Percentiles rank a stretch among this genome's conserved stretches.
phyloP scores from a whole-genome alignment of 2,888 invertebrate species.

The Marasmarcha lunaedactyla region DNA sequence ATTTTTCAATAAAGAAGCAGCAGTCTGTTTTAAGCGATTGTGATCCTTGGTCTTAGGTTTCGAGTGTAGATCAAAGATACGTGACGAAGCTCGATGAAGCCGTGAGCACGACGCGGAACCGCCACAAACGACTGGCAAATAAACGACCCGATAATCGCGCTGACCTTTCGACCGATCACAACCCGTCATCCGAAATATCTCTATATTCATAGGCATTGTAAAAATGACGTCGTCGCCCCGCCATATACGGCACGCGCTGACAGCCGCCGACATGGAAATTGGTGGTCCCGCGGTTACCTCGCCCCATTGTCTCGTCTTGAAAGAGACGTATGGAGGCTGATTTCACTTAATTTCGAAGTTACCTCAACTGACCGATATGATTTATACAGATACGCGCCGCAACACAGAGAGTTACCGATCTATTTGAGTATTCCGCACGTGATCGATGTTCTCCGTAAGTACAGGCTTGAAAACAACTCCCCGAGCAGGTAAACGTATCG shows the following conservation, averaged over 20 bases:
- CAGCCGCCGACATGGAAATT: conserved; percentile 45
- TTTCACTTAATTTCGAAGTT: conserved; percentile 30
- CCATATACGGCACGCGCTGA: conserved; percentile 32
- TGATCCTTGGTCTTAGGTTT: no score
- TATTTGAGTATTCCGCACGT: background rate
- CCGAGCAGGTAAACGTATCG: background rate
- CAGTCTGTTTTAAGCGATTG: no score
- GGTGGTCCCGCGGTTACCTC: conserved; percentile 24
- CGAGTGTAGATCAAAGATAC: conserved; percentile 22
- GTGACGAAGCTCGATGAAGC: conserved; percentile 34
- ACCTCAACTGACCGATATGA: conserved; percentile 22
- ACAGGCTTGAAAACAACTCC: no score
- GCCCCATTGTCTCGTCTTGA: conserved; percentile 43
- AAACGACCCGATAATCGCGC: conserved; percentile 31
- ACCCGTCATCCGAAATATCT: conserved; percentile 45
- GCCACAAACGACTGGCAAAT: conserved; percentile 56
- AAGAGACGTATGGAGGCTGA: conserved; percentile 33
- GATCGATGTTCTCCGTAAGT: no score
- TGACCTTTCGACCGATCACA: conserved; percentile 39
- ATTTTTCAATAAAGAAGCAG: no score
- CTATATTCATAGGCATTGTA: conserved; percentile 36
- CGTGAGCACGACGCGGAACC: conserved; percentile 36
- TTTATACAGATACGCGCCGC: conserved; percentile 18
- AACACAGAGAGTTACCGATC: background rate
- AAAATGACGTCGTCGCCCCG: conserved; percentile 44